Base-by-base conservation (phyloP, 1,140 invertebrate species). In the Thalassaphorura encarpata region DNA sequence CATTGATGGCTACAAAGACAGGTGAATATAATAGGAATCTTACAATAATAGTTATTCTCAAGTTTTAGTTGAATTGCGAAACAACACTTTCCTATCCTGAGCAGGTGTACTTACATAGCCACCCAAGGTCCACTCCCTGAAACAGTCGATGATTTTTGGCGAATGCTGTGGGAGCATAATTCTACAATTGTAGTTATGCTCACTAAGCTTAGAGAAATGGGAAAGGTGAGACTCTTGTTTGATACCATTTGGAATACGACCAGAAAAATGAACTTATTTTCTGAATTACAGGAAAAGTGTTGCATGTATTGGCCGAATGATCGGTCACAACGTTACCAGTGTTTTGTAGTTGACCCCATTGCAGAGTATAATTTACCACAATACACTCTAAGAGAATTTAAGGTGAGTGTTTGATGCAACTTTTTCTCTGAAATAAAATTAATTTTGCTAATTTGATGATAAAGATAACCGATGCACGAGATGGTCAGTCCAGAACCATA, bases 121-220 rank as follows among this genome's bases (percentile, higher is more conserved):
- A 97, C 96, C 4, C 97, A 99, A 75, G 95, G 94, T 11, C 96
- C 97, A 0, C 73, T 98, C 16, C 81, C 82, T 24, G 90, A 98
- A 64, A 99, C 97, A 0, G 90, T 90, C 0, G 92, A 97, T 65
- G 96, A 99, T 70, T 94, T 99, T 67, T 99, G 97, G 97, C 78
- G 96, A 59, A 98, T 98, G 95, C 75, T 99, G n/a, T 99, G 96
- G 96, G 95, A 99, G 70, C 93, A 99, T 70, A 98, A 99, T 72
- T 97, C 93, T 0, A 97, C 92, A 4, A 99, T 99, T 70, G 86
- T 99, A 33, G 96, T 98, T 11, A 99, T 98, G 94, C 74, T 99
- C 33, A 98, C 93, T 3, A 97, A 97, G 73, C 77, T 96, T 19
- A 89, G 95, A 70, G 94, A 97, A 76, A 92, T 96, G 86, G 92